Evolutionary conservation across 1,140 invertebrate genomes (phyloP).

Genomic region (Drosophila simulans): DNA sequence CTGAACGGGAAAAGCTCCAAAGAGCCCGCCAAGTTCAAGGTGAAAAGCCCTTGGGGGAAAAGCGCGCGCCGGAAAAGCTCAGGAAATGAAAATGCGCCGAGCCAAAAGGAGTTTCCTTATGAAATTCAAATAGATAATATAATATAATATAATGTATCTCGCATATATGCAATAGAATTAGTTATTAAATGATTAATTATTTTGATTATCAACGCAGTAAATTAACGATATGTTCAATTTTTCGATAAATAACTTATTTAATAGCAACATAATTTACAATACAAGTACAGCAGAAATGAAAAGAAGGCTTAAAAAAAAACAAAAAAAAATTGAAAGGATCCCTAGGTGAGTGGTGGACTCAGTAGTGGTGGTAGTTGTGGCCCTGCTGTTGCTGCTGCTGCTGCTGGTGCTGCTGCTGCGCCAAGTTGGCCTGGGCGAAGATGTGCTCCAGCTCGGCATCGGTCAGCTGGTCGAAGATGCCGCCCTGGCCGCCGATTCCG

Average conservation of each 20-base stretch:
- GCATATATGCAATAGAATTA: too few relatives aligned
- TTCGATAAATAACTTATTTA: conserved; percentile 75
- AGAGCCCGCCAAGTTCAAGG: conserved; percentile 62
- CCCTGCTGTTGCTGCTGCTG: neutral
- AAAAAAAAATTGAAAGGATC: conserved; percentile 16
- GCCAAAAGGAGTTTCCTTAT: neutral
- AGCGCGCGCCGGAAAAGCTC: conserved; percentile 33
- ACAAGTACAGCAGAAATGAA: conserved; percentile 8
- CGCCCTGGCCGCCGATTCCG: conserved; percentile 36
- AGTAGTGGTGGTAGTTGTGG: conserved; percentile 60
- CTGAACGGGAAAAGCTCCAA: conserved; percentile 14
- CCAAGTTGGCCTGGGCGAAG: conserved; percentile 73
- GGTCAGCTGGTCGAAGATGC: conserved; percentile 74
- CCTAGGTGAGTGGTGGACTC: conserved; percentile 14
- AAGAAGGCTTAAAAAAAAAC: conserved; percentile 35
- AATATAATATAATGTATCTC: too few relatives aligned
- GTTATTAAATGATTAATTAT: too few relatives aligned
- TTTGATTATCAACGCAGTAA: too few relatives aligned
- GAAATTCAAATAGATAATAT: too few relatives aligned
- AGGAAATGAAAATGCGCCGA: neutral
- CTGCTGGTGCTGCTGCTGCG: conserved; percentile 62
- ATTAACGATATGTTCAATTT: too few relatives aligned
- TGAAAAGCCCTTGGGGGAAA: conserved; percentile 42
- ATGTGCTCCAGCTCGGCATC: conserved; percentile 78
- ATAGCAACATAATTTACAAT: conserved; percentile 67